These are phyloP conservation scores for Drosophila neoperkinsi DNA, from an alignment of 2,888 invertebrate species.

Conservation along the genomic window DNA sequence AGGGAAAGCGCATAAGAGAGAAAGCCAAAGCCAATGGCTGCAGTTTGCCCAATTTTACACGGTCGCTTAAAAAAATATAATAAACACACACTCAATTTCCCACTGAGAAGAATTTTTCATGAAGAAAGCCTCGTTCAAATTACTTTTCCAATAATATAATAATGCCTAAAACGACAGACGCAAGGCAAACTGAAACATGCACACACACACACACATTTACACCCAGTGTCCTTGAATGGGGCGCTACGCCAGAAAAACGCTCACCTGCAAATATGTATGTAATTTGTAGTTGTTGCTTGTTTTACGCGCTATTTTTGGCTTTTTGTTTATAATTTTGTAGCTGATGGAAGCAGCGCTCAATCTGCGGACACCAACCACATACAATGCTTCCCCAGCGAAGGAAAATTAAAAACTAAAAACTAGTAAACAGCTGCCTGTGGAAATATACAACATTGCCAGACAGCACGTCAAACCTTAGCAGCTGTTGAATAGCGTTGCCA, in stretches of 20 bases:
- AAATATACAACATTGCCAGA: slow-evolving; percentile 38
- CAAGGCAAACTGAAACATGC: slow-evolving; percentile 47
- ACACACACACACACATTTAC: slow-evolving; percentile 10
- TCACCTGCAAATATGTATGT: slow-evolving; percentile 65
- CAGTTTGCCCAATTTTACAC: slow-evolving; percentile 55
- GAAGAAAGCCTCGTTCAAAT: slow-evolving; percentile 25
- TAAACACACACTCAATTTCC: slow-evolving; percentile 10
- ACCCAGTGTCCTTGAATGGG: slow-evolving; percentile 65
- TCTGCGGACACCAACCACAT: slow-evolving; percentile 6
- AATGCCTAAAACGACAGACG: slow-evolving; percentile 42
- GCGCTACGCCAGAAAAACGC: slow-evolving; percentile 43
- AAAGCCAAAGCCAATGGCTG: slow-evolving; percentile 65
- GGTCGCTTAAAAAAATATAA: slow-evolving; percentile 25
- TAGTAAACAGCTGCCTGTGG: slow-evolving; percentile 60
- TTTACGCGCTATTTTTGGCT: slow-evolving; percentile 71
- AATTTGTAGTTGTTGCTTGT: slow-evolving; percentile 49
- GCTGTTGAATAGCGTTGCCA: slow-evolving; percentile 62
- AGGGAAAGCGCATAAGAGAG: slow-evolving; percentile 75
- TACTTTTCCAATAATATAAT: slow-evolving; percentile 34
- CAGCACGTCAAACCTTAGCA: slow-evolving; percentile 9
- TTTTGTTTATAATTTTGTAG: slow-evolving; percentile 68
- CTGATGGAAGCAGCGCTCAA: slow-evolving; percentile 19
- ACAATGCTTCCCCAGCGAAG: slow-evolving; percentile 56
- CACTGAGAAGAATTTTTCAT: slow-evolving; percentile 42
- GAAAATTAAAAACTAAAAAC: slow-evolving; percentile 72